phyloP scores from a whole-genome alignment of 2,113 vertebrate species.

The Empidonax traillii region DNA sequence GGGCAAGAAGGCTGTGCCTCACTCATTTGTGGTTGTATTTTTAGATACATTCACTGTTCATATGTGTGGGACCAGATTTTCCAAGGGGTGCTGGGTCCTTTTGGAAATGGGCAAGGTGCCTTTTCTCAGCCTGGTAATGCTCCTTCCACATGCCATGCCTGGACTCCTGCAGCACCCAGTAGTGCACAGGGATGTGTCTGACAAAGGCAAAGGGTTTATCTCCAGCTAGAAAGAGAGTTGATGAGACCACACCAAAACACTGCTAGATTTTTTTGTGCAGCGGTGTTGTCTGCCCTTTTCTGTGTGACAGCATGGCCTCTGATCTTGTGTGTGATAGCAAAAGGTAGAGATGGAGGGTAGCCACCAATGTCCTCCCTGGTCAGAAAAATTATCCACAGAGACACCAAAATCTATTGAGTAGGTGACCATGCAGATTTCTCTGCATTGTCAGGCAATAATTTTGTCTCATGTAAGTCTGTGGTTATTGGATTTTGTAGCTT shows the following conservation, averaged over 20 bases:
- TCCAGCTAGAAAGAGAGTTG: neutral
- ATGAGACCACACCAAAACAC: neutral
- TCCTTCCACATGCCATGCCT: accelerated
- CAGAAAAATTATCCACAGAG: neutral
- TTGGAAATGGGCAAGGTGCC: neutral
- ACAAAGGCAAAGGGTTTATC: neutral
- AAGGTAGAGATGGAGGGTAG: neutral
- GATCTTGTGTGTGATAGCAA: neutral
- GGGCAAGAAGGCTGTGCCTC: neutral
- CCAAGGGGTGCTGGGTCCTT: neutral
- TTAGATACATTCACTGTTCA: neutral
- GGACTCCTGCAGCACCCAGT: neutral
- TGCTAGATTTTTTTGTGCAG: neutral
- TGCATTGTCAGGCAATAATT: neutral
- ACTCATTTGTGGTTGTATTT: neutral
- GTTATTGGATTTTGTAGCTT: neutral
- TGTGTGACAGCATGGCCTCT: neutral
- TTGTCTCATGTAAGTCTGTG: neutral
- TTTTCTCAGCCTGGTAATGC: neutral
- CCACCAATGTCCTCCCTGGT: neutral
- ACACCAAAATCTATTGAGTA: neutral
- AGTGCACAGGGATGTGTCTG: neutral
- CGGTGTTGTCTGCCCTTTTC: accelerated
- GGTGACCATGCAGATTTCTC: neutral
- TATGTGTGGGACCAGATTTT: neutral